Evolutionary conservation across 2,797 vertebrate species (phyloP).

Genomic region (Holocentrus rufus): DNA sequence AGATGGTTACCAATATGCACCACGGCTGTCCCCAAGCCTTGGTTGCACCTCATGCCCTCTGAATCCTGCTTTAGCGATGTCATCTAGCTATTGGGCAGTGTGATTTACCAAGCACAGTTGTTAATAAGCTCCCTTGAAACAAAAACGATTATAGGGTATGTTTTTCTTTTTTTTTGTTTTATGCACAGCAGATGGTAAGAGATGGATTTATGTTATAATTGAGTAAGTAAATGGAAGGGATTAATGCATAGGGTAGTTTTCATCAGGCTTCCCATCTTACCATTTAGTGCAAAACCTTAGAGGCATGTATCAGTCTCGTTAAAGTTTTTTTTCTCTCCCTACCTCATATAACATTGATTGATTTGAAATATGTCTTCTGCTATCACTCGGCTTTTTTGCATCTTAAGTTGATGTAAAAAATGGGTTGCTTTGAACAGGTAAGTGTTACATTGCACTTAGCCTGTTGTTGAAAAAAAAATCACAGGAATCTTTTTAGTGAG

Average conservation of each 20-base stretch:
- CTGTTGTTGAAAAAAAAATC: constrained; percentile 7
- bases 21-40: constrained; percentile 33
- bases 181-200: constrained; percentile 46
- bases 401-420: background rate
- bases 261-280: constrained; percentile 11
- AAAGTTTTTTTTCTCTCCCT: background rate
- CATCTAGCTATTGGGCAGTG: background rate
- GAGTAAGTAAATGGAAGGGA: background rate
- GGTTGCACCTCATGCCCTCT: constrained; percentile 30
- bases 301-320: constrained; percentile 11
- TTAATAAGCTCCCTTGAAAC: constrained; percentile 13
- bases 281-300: constrained; percentile 1
- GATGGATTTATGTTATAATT: constrained; percentile 13
- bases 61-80: background rate
- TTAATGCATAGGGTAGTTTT: constrained; percentile 11
- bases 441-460: constrained; percentile 18
- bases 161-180: constrained; percentile 16
- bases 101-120: constrained; percentile 12
- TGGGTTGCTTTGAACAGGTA: constrained; percentile 4
- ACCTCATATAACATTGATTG: background rate
- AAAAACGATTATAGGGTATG: constrained; percentile 26
- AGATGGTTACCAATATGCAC: constrained; percentile 55
- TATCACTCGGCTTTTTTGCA: background rate
- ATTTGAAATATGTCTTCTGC: constrained; percentile 3
- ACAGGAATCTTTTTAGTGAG: constrained; percentile 5